These are phyloP conservation scores for Amphipoea lucens DNA, from an alignment of 2,888 invertebrate species.

Conservation along the genomic window DNA sequence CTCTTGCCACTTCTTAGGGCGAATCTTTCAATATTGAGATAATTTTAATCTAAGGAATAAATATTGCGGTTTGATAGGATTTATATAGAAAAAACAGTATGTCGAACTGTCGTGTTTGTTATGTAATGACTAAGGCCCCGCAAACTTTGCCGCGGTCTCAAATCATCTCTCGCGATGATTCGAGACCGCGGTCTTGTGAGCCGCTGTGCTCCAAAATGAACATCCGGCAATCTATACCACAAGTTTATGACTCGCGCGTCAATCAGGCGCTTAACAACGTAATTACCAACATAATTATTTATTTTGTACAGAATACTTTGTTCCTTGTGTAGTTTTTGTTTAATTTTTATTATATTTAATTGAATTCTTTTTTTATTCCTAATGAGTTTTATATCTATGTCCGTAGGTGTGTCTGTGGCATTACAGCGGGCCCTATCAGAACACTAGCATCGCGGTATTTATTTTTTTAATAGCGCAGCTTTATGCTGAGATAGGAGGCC, in stretches of 20 bases:
- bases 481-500: neutral
- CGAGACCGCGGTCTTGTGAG: neutral
- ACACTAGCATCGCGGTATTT: neutral
- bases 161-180: neutral
- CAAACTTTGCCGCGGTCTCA: neutral
- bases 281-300: neutral
- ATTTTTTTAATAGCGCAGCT: neutral
- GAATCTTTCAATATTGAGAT: neutral
- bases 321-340: neutral
- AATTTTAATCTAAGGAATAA: neutral
- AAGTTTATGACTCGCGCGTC: neutral
- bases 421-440: neutral
- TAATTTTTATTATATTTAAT: neutral
- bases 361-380: neutral
- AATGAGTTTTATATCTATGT: neutral
- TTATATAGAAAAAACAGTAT: too few species aligned
- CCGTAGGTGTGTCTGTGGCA: neutral
- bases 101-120: too few species aligned
- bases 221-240: too few species aligned
- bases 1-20: neutral
- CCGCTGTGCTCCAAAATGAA: too few species aligned
- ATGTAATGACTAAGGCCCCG: too few species aligned
- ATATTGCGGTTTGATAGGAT: too few species aligned
- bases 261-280: neutral
- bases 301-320: neutral